phyloP scores from a whole-genome alignment of 1,140 invertebrate genomes.

The Sarcophaga bullata region DNA sequence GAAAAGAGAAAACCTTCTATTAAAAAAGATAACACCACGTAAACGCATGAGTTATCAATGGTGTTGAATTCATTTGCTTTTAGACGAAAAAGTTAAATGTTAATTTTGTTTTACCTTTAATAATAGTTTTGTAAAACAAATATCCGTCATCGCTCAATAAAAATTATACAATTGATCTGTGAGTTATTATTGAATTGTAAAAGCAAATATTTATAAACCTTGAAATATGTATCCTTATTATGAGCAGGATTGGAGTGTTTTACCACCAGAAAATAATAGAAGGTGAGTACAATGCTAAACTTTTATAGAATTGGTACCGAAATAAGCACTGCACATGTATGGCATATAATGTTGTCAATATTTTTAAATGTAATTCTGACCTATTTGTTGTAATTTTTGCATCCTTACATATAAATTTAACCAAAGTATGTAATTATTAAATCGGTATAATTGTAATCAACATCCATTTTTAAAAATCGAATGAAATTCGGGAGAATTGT shows the following conservation, averaged over 20 bases:
- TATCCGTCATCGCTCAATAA: neutral
- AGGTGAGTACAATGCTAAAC: conserved; percentile 69
- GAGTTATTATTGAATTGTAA: too few species aligned
- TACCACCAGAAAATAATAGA: conserved; percentile 83
- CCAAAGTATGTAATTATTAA: too few species aligned
- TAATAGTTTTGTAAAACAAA: neutral
- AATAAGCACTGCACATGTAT: too few species aligned
- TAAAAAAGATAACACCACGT: neutral
- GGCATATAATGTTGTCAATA: too few species aligned
- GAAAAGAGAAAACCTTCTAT: neutral
- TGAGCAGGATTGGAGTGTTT: conserved; percentile 82
- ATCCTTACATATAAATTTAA: too few species aligned
- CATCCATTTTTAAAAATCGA: too few species aligned
- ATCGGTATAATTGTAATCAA: too few species aligned
- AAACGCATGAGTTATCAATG: conserved; percentile 4
- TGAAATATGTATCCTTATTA: conserved; percentile 75
- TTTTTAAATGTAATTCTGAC: too few species aligned
- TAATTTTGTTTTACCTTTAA: neutral
- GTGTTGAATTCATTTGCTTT: neutral
- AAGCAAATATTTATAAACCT: neutral
- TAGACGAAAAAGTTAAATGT: neutral
- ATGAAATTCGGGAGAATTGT: too few species aligned
- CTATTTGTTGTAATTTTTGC: too few species aligned
- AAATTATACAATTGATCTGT: too few species aligned
- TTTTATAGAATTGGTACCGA: too few species aligned